Evolutionary conservation across 1,140 invertebrate genomes (phyloP).

Genomic region (Sinonovacula constricta): DNA sequence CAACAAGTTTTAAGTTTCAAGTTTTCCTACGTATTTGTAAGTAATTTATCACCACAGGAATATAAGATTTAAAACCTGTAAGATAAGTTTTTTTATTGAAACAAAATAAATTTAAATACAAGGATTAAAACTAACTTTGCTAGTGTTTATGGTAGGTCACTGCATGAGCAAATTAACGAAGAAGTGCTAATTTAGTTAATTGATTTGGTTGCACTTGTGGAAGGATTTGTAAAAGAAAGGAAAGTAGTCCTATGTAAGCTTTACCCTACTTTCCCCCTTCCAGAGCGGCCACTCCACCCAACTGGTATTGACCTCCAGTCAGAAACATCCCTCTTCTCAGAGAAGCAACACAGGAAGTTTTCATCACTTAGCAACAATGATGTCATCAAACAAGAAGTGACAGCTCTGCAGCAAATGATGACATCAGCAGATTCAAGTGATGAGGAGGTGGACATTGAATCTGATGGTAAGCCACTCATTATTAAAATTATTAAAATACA

Average conservation of each 20-base stretch:
- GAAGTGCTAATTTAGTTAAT: not conserved
- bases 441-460: conserved; percentile 59
- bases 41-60: no score
- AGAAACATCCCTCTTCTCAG: conserved; percentile 38
- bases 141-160: no score
- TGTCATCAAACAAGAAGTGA: conserved; percentile 27
- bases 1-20: no score
- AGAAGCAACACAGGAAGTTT: conserved; percentile 43
- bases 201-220: not conserved
- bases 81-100: no score
- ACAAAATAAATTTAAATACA: no score
- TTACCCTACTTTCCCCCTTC: conserved; percentile 1
- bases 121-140: no score
- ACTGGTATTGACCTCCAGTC: conserved; percentile 48
- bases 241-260: not conserved
- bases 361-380: conserved; percentile 41
- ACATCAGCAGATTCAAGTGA: conserved; percentile 1
- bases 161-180: no score
- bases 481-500: no score
- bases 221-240: no score
- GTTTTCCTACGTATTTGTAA: no score
- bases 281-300: conserved; percentile 55
- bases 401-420: conserved; percentile 13
- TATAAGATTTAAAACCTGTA: no score
- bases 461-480: conserved; percentile 54